Base-by-base conservation (phyloP, 1,140 invertebrate species). In the Cherax destructor region DNA sequence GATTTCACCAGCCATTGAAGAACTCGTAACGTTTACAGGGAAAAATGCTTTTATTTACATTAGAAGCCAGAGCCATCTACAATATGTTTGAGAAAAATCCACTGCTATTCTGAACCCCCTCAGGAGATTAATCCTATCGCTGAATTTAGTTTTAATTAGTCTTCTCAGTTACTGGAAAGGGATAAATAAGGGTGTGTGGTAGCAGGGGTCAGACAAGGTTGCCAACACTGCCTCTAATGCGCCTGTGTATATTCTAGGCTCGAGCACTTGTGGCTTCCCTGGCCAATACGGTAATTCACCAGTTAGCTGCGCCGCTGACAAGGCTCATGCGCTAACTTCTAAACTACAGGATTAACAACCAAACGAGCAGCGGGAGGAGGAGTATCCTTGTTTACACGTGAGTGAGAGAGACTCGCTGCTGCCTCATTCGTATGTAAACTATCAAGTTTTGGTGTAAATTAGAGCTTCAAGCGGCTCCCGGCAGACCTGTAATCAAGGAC, bases 381-480 rank as follows among this genome's bases (percentile, higher is more conserved):
- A 3, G 52, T 56, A 41, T 41, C 52, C 11, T 56, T 56, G 61
- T 18, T 69, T 69, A 69, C 61, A 13, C 21, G 61, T 69, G 21
- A 16, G 61, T 0, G 61, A 10, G 21, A 21, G 61, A 6, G 61
- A 69, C 61, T 21, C 7, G 61, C 7, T 16, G 61, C 61, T n/a
- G 61, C 61, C 69, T 74, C 69, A 74, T 74, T 74, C n/a, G 69
- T 74, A 74, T 74, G 69, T 11, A 74, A 24, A 74, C n/a, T 24
- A 24, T 30, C 69, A 74, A 24, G 69, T 74, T 74, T 30, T 30
- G n/a, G 69, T 74, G 69, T 74, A 74, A 74, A 74, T 74, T 74
- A 74, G n/a, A 30, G n/a, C 24, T 30, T 30, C 18, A 74, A 24
- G 69, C 24, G 69, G 69, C 4, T 74, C 69, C 69, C n/a, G 24